phyloP scores from a whole-genome alignment of 2,113 vertebrate species.

The Anguilla japonica region DNA sequence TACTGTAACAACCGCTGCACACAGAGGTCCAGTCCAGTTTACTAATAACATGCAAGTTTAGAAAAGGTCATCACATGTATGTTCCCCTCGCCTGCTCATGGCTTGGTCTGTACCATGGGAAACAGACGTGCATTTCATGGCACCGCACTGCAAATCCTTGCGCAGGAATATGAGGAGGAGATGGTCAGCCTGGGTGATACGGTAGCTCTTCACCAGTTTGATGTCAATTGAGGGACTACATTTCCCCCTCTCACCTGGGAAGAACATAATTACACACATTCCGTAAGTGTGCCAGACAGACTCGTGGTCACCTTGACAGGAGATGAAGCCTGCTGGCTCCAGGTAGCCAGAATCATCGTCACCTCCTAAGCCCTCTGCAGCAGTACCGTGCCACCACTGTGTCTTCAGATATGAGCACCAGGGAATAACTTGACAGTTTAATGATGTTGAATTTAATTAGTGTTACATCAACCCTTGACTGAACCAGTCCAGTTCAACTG shows the following conservation, averaged over 20 bases:
- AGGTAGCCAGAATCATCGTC: background rate
- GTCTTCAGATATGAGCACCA: background rate
- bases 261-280: conserved; percentile 22
- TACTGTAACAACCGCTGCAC: too few species aligned
- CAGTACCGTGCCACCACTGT: background rate
- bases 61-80: background rate
- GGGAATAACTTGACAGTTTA: background rate
- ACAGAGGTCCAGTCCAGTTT: too few species aligned
- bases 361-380: background rate
- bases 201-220: conserved; percentile 13
- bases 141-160: background rate
- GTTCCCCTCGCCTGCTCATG: background rate
- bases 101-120: too few species aligned
- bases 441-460: conserved; percentile 13
- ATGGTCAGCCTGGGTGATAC: background rate
- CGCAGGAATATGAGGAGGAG: background rate
- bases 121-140: too few species aligned
- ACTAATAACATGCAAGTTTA: too few species aligned
- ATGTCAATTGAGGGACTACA: background rate
- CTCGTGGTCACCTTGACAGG: conserved; percentile 23
- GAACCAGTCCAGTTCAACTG: conserved; percentile 1
- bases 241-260: conserved; percentile 13
- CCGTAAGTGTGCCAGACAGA: conserved; percentile 24
- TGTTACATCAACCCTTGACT: background rate
- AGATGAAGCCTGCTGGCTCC: conserved; percentile 15